Percentiles rank a stretch among this genome's conserved stretches.
These are phyloP conservation scores for Coptodon rendalli DNA, from an alignment of 2,113 vertebrate genomes.

Conservation along the genomic window DNA sequence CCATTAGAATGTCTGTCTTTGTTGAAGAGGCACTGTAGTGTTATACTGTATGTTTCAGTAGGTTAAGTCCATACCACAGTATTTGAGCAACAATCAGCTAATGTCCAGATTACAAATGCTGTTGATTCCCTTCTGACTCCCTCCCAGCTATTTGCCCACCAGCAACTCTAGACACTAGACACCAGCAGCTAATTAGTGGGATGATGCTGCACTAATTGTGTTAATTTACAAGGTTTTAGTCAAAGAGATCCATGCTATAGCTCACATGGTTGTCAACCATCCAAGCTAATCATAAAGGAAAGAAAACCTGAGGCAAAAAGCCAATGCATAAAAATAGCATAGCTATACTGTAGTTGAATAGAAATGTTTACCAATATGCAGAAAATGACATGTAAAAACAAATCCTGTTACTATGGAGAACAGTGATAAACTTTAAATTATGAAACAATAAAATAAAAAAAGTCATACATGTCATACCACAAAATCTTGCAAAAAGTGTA, in stretches of 20 bases:
- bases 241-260: slow-evolving; percentile 89
- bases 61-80: slow-evolving; percentile 36
- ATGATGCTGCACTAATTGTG: slow-evolving; percentile 98
- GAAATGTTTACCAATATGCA: neutral
- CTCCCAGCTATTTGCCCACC: slow-evolving; percentile 85
- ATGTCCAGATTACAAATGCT: slow-evolving; percentile 47
- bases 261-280: slow-evolving; percentile 88
- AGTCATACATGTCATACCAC: neutral
- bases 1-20: neutral
- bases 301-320: slow-evolving; percentile 54
- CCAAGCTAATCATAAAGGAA: slow-evolving; percentile 89
- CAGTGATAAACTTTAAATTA: neutral
- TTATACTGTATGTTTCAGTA: slow-evolving; percentile 6
- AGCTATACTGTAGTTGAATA: slow-evolving; percentile 11
- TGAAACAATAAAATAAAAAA: neutral
- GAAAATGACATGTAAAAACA: neutral
- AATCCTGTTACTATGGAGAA: neutral
- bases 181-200: slow-evolving; percentile 94
- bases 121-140: slow-evolving; percentile 82
- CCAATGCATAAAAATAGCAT: slow-evolving; percentile 25
- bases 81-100: slow-evolving; percentile 45
- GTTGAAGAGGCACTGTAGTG: neutral
- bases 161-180: slow-evolving; percentile 86
- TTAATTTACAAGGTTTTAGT: slow-evolving; percentile 99
- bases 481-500: neutral